Evolutionary conservation across 2,888 invertebrate genomes (phyloP).

Genomic region (Hermaeophaga mercurialis): DNA sequence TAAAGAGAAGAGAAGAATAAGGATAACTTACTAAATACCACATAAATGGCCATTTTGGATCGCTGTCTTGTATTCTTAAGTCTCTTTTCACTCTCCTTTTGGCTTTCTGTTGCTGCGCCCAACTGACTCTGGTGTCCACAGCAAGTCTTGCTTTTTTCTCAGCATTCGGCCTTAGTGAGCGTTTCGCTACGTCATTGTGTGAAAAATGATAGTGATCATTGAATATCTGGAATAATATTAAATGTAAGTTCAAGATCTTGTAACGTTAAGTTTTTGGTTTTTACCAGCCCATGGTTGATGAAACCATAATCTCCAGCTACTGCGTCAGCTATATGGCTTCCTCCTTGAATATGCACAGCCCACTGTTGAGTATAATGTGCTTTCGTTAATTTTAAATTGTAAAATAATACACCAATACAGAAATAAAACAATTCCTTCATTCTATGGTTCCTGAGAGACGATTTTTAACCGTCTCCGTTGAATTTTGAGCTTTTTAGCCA

Average conservation of each 20-base stretch:
- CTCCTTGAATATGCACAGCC: conserved; percentile 81
- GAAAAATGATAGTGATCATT: conserved; percentile 85
- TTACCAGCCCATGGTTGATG: conserved; percentile 83
- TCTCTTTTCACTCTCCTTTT: conserved; percentile 84
- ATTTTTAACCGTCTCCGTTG: conserved; percentile 15
- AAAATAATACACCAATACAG: conserved; percentile 44
- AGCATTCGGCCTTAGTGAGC: conserved; percentile 74
- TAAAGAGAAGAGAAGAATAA: neutral
- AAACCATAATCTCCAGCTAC: conserved; percentile 85
- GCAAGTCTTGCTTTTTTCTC: conserved; percentile 74
- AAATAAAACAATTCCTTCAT: conserved; percentile 48
- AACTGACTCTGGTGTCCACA: conserved; percentile 76
- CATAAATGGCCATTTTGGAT: conserved; percentile 93
- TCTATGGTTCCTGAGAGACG: conserved; percentile 38
- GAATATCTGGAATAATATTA: conserved; percentile 77
- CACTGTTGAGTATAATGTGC: conserved; percentile 79
- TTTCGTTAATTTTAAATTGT: conserved; percentile 37
- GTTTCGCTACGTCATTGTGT: conserved; percentile 77
- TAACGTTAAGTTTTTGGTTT: too few species aligned
- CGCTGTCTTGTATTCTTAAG: conserved; percentile 66
- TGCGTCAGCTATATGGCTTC: conserved; percentile 67
- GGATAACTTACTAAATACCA: conserved; percentile 89
- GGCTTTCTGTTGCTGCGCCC: conserved; percentile 82
- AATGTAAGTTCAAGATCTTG: too few species aligned
- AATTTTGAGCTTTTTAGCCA: conserved; percentile 12